Base-by-base conservation (phyloP, 2,888 invertebrate genomes). In the Neuroscelio doddi region DNA sequence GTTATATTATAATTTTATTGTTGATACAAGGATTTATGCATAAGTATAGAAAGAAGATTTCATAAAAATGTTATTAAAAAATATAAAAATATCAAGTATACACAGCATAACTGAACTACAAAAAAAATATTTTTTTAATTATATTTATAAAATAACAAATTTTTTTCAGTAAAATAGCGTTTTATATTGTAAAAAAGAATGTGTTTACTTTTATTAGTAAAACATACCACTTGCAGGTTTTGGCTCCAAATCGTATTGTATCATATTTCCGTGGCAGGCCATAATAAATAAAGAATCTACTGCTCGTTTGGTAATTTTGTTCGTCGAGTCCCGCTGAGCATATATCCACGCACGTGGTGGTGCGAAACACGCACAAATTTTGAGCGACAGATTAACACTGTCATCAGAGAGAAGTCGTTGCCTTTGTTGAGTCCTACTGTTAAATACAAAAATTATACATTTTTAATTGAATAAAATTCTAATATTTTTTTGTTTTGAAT, bases 251-350 rank as follows among this genome's bases (percentile, higher is more conserved):
- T 94, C 90, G 75, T 97, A 94, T 81, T 97, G 96, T 64, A 95
- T 89, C 70, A 98, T 88, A 52, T 90, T 90, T 17, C 97, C 97
- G 78, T 93, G 92, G 76, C 94, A 93, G 39, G 95, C 93, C 90
- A 96, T 92, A 15, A 97, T 89, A 83, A 94, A 97, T 7, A 97
- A 86, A n/a, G 95, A 93, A 79, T 96, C 93, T 12, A 92, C 89
- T 9, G 92, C 88, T 76, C 90, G 76, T 50, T 83, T 84, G 2
- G 76, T 74, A n/a, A 80, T 73, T 73, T 82, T 84, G 17, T 71
- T 79, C 12, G 79, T 72, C 3, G 83, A 75, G 38, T 84, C 84
- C 15, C 84, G 80, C 70, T 83, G 84, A 36, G 80, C 85, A 81
- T 75, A 87, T 49, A 93, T 87, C 91, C 92, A 92, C 8, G 92